Evolutionary conservation across 2,113 vertebrate species (phyloP), one percentile per base, ranked within the genome.

Genomic region (Mirounga angustirostris): DNA sequence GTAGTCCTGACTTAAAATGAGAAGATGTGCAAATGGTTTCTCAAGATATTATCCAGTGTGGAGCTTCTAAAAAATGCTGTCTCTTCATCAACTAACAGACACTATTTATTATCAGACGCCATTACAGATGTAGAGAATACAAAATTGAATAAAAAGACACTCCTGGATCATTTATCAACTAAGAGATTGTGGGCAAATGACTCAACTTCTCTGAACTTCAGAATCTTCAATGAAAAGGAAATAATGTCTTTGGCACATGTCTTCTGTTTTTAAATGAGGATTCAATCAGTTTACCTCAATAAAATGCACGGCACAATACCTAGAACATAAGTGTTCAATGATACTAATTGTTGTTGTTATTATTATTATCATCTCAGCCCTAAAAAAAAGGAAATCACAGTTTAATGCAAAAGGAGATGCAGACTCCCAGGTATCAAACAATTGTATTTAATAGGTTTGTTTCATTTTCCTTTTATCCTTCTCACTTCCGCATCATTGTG

Each of bases 61-160:
- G 65, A 56, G 8, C 50, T 69, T 85, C 69, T 46, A 56, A 87
- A 56, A 87, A 90, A 59, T 19, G 46, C 61, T 58, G 65, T 24
- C 58, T 95, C 46, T 71, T 33, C 50, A 18, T 78, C 4, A 2
- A 33, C 84, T 73, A 80, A 43, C n/a, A 78, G 14, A 30, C 43
- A 30, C 26, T 78, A 9, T 76, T 80, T 95, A 19, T 80, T 88
- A 40, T 84, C 36, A 96, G 26, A 67, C 50, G 13, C 26, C 88
- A 50, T 78, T 80, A 36, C 1, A 93, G 43, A 59, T 26, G 7
- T 3, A 94, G 40, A 50, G 5, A 91, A 90, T 36, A 46, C 18
- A 84, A 89, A 97, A 80, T 12, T 50, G 15, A 90, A 80, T 71
- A 18, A 94, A 95, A 96, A 95, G 58, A 71, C 50, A 63, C 9